These are phyloP conservation scores for Atractosteus spatula DNA, from an alignment of 2,113 vertebrate genomes.

Conservation along the genomic window DNA sequence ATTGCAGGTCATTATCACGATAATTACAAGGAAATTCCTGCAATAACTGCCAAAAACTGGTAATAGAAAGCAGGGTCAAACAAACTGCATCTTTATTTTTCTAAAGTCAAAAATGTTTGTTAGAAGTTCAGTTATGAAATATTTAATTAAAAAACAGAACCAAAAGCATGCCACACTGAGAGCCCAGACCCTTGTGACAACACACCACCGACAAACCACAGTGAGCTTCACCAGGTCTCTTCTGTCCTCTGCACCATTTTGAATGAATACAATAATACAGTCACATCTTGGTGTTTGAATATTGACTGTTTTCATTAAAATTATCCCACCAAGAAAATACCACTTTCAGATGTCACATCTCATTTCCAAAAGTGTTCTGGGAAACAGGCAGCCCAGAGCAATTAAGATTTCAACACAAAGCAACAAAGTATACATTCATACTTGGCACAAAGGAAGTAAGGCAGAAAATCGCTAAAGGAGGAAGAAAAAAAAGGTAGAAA, in stretches of 20 bases:
- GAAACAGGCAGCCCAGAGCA: conserved; percentile 32
- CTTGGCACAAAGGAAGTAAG: neutral
- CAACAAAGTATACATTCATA: conserved; percentile 2
- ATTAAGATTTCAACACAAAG: conserved; percentile 28
- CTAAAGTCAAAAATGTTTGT: conserved; percentile 39
- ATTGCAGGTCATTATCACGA: conserved; percentile 63
- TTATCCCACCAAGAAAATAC: conserved; percentile 57
- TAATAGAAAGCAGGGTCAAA: conserved; percentile 43
- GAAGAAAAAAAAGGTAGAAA: neutral
- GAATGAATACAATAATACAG: conserved; percentile 41
- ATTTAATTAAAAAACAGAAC: conserved; percentile 56
- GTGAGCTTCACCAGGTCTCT: too few relatives aligned
- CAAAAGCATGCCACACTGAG: conserved; percentile 36
- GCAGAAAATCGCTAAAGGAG: neutral
- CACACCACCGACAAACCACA: too few relatives aligned
- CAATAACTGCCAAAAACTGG: conserved; percentile 44
- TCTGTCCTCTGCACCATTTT: too few relatives aligned
- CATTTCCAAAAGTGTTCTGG: conserved; percentile 48
- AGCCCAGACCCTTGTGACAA: conserved; percentile 30
- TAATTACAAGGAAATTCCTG: conserved; percentile 60
- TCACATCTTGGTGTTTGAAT: conserved; percentile 47
- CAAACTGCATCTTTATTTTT: conserved; percentile 36
- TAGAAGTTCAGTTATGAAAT: conserved; percentile 37
- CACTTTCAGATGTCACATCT: conserved; percentile 66
- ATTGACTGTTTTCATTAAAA: conserved; percentile 47